Evolutionary conservation across 2,113 vertebrate genomes (phyloP).

Genomic region (Oxyruncus cristatus): DNA sequence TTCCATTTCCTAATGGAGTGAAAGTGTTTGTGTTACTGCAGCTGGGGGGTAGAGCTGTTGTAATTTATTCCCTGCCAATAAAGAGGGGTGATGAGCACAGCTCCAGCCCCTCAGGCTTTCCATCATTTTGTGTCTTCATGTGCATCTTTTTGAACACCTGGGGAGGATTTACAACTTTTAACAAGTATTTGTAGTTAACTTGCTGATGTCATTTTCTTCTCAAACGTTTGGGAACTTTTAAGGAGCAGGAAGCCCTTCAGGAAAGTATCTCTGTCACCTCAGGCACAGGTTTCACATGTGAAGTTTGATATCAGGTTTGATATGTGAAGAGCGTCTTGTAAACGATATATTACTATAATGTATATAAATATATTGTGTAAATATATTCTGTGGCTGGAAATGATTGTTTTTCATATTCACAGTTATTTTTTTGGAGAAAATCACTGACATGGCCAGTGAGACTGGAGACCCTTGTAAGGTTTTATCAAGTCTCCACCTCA

Average conservation of each 20-base stretch:
- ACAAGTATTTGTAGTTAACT: neutral
- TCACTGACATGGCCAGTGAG: rapidly evolving
- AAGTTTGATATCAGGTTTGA: neutral
- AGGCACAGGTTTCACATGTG: neutral
- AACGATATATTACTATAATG: rapidly evolving
- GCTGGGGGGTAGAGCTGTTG: neutral
- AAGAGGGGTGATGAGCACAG: too few relatives aligned
- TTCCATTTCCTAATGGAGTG: rapidly evolving
- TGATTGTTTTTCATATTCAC: rapidly evolving
- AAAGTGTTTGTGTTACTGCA: neutral
- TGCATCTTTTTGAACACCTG: too few relatives aligned
- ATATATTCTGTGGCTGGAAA: neutral
- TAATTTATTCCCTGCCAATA: rapidly evolving
- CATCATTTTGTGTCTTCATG: rapidly evolving
- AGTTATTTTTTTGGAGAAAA: neutral
- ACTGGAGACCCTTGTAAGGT: neutral
- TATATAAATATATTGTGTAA: neutral
- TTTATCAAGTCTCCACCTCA: neutral
- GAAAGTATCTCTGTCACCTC: neutral
- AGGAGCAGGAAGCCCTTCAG: neutral
- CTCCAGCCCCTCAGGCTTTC: rapidly evolving
- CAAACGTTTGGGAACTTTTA: neutral
- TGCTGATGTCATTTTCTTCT: neutral
- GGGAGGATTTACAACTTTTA: too few relatives aligned
- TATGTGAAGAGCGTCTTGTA: neutral